Conservation (phyloP, 2,113 vertebrate species). For the Mesitornis unicolor region DNA sequence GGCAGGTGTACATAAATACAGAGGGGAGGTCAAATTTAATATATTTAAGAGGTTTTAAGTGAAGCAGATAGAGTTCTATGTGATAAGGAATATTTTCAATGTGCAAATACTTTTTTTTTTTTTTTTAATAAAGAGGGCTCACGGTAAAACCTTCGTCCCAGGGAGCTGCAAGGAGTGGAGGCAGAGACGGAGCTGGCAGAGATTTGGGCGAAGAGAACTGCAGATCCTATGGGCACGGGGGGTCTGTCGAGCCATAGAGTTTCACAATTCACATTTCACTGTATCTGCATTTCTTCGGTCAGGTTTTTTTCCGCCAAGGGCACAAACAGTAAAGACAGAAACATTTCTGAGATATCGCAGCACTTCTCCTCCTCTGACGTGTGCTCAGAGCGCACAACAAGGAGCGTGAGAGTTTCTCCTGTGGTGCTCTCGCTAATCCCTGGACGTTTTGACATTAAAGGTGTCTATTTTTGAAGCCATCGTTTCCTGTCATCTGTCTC, state of each 20-base stretch:
- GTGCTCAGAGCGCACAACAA: accelerated
- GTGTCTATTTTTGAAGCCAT: conserved; percentile 40
- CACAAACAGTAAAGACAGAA: background rate
- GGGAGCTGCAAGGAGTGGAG: background rate
- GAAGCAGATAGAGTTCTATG: background rate
- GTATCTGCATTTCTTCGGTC: background rate
- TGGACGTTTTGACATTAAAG: background rate
- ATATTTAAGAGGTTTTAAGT: background rate
- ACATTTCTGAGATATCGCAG: accelerated
- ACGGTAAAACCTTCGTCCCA: background rate
- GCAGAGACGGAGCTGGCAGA: background rate
- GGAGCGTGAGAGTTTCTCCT: accelerated
- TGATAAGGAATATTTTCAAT: background rate
- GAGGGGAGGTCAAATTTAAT: background rate
- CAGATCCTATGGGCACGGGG: background rate
- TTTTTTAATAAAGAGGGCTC: background rate
- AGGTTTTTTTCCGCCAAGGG: accelerated
- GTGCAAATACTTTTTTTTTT: background rate
- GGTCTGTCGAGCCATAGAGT: background rate
- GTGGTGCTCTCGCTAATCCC: background rate
- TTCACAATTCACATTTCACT: accelerated
- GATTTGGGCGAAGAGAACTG: background rate
- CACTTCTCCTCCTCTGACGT: accelerated
- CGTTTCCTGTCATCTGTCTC: conserved; percentile 44
- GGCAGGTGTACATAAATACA: background rate